Evolutionary conservation across 2,797 vertebrate species (phyloP).

Genomic region (Oryzias dopingdopingensis): DNA sequence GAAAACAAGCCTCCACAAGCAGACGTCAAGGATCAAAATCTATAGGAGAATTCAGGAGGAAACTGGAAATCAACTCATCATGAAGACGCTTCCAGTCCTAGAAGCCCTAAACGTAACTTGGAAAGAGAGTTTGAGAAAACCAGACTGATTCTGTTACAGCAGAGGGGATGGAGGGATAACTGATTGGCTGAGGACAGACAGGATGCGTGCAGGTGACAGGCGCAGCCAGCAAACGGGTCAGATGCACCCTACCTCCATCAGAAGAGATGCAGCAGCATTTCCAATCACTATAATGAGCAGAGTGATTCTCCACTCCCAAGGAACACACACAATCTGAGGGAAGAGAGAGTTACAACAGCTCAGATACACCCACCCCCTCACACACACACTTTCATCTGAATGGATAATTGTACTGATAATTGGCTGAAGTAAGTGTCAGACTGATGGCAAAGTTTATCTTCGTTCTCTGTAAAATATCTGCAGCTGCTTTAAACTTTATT

Average conservation of each 20-base stretch:
- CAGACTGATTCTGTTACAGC: conserved; percentile 25
- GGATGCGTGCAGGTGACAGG: conserved; percentile 34
- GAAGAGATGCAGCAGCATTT: conserved; percentile 81
- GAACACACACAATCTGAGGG: conserved; percentile 89
- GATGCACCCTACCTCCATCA: conserved; percentile 84
- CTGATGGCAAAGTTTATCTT: no score
- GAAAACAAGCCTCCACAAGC: conserved; percentile 96
- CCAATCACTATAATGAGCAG: conserved; percentile 82
- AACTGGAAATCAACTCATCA: conserved; percentile 72
- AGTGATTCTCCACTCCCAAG: conserved; percentile 85
- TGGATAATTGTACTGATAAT: no score
- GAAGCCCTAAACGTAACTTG: conserved; percentile 27
- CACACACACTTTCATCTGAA: no score
- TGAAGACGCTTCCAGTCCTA: conserved; percentile 45
- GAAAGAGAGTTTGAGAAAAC: neutral
- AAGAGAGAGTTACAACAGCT: conserved; percentile 9
- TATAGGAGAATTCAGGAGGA: conserved; percentile 81
- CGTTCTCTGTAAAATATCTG: no score
- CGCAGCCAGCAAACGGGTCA: conserved; percentile 3
- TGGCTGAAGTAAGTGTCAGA: no score
- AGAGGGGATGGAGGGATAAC: neutral
- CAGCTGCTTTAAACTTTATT: no score
- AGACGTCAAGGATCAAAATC: conserved; percentile 95
- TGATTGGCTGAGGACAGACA: neutral
- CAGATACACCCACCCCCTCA: neutral